A percentile compares a stretch with the other conserved stretches of the same genome.
phyloP scores from a whole-genome alignment of 2,888 invertebrate genomes.

The Tuberolachnus salignus region DNA sequence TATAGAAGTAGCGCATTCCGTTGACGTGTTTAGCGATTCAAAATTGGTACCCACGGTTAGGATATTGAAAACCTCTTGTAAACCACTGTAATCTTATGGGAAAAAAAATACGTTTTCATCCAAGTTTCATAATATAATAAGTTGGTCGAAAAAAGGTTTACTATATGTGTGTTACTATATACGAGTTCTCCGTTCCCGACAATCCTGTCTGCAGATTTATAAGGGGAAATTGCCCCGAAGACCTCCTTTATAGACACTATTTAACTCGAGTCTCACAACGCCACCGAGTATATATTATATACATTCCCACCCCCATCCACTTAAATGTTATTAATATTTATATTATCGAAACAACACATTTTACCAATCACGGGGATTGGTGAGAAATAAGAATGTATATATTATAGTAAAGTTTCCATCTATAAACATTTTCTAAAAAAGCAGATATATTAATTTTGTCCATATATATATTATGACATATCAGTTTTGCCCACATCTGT shows the following conservation, averaged over 20 bases:
- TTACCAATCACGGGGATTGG: no score
- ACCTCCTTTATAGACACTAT: no score
- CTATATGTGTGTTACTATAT: neutral
- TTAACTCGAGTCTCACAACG: no score
- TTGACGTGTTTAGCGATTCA: slow-evolving; percentile 50
- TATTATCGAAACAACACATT: neutral
- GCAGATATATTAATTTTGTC: no score
- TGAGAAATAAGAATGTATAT: no score
- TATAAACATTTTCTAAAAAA: no score
- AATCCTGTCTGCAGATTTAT: no score
- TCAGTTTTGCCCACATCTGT: no score
- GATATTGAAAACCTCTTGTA: slow-evolving; percentile 37
- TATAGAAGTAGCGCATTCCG: slow-evolving; percentile 45
- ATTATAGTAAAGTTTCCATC: no score
- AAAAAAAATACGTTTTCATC: slow-evolving; percentile 36
- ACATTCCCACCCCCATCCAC: no score
- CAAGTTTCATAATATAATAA: slow-evolving; percentile 7
- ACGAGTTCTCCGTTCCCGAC: neutral
- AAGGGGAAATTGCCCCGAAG: no score
- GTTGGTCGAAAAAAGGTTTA: slow-evolving; percentile 25
- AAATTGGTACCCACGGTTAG: slow-evolving; percentile 52
- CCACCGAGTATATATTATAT: neutral
- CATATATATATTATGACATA: no score
- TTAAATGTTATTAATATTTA: neutral
- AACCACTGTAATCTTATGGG: slow-evolving; percentile 39